Percentiles rank a stretch among this genome's conserved stretches.
These are phyloP conservation scores for Drosophila antonietae DNA, from an alignment of 2,888 invertebrate genomes.

Conservation along the genomic window DNA sequence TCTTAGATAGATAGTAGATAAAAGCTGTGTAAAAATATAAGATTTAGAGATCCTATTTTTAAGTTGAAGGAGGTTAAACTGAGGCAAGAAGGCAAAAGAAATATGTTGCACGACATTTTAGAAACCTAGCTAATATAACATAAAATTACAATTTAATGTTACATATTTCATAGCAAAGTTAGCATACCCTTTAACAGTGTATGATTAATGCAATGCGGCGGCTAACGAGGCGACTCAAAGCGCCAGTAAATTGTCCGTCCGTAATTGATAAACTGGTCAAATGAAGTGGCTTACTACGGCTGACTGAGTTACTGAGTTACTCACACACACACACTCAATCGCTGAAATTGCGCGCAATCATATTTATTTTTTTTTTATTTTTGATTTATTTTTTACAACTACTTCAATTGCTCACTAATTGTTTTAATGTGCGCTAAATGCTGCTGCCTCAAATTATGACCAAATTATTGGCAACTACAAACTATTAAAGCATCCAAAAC, in stretches of 20 bases:
- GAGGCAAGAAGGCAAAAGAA: too few species aligned
- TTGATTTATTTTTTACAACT: slow-evolving; percentile 18
- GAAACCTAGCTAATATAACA: too few species aligned
- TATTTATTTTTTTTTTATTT: slow-evolving; percentile 41
- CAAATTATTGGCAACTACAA: slow-evolving; percentile 30
- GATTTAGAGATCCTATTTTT: too few species aligned
- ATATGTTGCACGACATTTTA: too few species aligned
- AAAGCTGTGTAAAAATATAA: too few species aligned
- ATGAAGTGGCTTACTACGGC: slow-evolving; percentile 47
- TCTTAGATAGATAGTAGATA: neutral
- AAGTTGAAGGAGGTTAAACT: too few species aligned
- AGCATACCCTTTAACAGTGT: neutral
- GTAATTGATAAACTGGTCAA: slow-evolving; percentile 76
- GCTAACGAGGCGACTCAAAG: slow-evolving; percentile 71
- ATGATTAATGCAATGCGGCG: slow-evolving; percentile 26
- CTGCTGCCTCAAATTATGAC: slow-evolving; percentile 23
- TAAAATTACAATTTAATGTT: neutral
- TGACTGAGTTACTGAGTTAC: slow-evolving; percentile 21
- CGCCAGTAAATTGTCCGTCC: slow-evolving; percentile 50
- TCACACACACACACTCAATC: neutral
- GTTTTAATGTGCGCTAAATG: slow-evolving; percentile 57
- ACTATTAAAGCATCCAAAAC: slow-evolving; percentile 6
- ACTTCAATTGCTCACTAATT: slow-evolving; percentile 66
- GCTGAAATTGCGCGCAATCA: slow-evolving; percentile 24
- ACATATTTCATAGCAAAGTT: neutral